Evolutionary conservation across 2,113 vertebrate species (phyloP).

Genomic region (Myrmecobius fasciatus): DNA sequence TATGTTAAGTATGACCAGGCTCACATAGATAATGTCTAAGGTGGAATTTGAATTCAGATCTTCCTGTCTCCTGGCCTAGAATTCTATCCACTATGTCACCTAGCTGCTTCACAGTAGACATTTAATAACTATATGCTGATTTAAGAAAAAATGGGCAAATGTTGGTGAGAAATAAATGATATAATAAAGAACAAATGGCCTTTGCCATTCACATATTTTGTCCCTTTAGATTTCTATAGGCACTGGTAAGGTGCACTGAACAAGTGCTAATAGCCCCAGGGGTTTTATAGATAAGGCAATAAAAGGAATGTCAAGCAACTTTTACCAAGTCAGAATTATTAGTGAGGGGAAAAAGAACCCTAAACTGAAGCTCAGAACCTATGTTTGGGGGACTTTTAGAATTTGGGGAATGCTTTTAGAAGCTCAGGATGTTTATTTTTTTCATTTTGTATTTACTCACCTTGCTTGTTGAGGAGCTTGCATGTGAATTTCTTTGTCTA

Average conservation of each 20-base stretch:
- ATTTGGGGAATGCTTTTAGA: background rate
- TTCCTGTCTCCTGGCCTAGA: background rate
- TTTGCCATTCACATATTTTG: background rate
- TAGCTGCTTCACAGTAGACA: background rate
- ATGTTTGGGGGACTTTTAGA: background rate
- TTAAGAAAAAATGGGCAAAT: background rate
- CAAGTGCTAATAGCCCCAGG: background rate
- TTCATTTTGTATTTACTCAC: background rate
- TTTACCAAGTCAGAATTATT: background rate
- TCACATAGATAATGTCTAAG: background rate
- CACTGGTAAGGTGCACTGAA: background rate
- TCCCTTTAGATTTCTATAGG: background rate
- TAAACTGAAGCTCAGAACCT: background rate
- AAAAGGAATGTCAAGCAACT: background rate
- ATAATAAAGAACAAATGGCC: background rate
- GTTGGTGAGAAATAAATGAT: background rate
- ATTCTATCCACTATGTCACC: background rate
- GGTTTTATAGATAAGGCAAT: background rate
- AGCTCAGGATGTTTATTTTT: background rate
- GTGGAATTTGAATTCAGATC: background rate
- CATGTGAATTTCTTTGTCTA: conserved; percentile 68
- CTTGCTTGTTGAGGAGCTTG: background rate
- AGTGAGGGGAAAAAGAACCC: background rate
- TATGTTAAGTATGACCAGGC: background rate
- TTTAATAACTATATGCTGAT: background rate